Evolutionary conservation across 2,888 invertebrate genomes (phyloP).

Genomic region (Rhagonycha lutea): DNA sequence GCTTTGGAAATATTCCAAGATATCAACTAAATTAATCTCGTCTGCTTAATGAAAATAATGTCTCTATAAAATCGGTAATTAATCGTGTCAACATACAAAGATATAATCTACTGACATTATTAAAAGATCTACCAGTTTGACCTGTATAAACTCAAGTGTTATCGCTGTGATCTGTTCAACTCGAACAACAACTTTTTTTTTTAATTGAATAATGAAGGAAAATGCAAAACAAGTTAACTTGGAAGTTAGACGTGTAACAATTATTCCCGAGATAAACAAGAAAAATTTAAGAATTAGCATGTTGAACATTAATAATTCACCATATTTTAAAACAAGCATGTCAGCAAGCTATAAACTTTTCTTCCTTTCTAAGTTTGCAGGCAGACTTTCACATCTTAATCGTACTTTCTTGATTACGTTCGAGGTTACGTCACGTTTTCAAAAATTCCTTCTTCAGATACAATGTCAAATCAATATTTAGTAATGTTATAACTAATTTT

Average conservation of each 20-base stretch:
- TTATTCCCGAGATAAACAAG: background rate
- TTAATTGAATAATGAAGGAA: background rate
- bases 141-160: background rate
- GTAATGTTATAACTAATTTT: background rate
- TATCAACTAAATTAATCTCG: background rate
- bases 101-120: background rate
- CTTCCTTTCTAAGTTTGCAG: background rate
- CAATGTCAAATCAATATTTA: background rate
- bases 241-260: background rate
- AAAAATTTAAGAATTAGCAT: background rate
- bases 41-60: background rate
- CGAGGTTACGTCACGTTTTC: background rate
- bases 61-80: background rate
- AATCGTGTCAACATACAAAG: background rate
- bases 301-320: slow-evolving; percentile 3
- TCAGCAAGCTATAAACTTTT: background rate
- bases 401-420: background rate
- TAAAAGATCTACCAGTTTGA: background rate
- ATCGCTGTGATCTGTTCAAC: background rate
- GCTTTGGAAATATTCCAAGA: background rate
- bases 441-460: background rate
- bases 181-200: background rate
- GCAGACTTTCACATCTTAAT: background rate
- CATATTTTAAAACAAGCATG: background rate
- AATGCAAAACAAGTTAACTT: background rate